Evolutionary conservation across 2,113 vertebrate genomes (phyloP).

Genomic region (Bubo bubo): DNA sequence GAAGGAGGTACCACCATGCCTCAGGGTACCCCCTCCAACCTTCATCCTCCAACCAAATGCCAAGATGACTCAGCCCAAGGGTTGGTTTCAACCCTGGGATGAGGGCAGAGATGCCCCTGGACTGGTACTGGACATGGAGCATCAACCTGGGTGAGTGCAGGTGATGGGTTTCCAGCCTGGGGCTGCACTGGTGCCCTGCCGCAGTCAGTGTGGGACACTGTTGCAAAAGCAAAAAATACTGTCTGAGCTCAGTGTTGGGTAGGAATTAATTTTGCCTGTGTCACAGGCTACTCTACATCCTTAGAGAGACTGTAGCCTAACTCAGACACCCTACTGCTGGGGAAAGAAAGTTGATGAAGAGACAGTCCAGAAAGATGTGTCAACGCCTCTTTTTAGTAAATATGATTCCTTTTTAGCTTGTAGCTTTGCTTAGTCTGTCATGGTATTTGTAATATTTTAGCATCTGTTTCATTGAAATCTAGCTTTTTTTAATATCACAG

Average conservation of each 20-base stretch:
- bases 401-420: background rate
- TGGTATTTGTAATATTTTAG: background rate
- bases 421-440: background rate
- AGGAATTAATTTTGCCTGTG: background rate
- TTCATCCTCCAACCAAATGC: background rate
- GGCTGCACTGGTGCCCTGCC: background rate
- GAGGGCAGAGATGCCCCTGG: background rate
- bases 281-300: background rate
- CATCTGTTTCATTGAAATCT: background rate
- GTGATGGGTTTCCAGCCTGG: background rate
- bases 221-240: background rate
- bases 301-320: background rate
- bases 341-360: background rate
- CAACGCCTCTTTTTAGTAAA: background rate
- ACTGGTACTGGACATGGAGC: background rate
- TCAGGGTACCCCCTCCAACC: background rate
- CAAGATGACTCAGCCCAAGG: background rate
- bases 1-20: background rate
- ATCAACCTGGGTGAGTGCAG: background rate
- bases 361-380: background rate
- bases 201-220: background rate
- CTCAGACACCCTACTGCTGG: too few species aligned
- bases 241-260: background rate
- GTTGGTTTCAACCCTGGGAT: background rate
- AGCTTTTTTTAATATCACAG: background rate